Evolutionary conservation across 2,797 vertebrate species (phyloP), one percentile per base, ranked within the genome.

Genomic region (Karalla daura): DNA sequence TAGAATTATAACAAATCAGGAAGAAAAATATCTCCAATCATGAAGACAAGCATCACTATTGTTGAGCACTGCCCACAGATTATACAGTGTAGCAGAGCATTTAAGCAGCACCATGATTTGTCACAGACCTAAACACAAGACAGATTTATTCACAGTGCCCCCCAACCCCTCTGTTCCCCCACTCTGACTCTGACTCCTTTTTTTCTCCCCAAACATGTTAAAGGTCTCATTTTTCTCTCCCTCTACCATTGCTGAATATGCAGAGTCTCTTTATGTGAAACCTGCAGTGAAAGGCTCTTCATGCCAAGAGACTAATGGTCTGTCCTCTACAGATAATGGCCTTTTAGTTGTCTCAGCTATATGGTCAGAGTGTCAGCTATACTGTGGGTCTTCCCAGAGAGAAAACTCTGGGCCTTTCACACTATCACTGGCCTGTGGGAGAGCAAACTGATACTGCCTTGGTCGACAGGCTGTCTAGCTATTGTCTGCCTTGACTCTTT

Each of bases 291-390:
- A 63, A 75, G 50, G 20, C 76, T 78, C 74, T 81, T 80, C 52
- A 73, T 72, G 88, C 83, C 84, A 79, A 46, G 36, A 76, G 74
- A 83, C 69, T 63, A 84, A 90, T 80, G 64, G 62, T 81, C 59
- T 91, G 81, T 70, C 85, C 80, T 89, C 85, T 81, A 68, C 47
- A 81, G 58, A 88, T 84, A 91, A 89, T 76, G 72, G 87, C 63
- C 70, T 81, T 83, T 87, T 86, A 85, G 76, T 86, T 84, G 56
- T 69, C 67, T 43, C 41, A 40, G 71, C 55, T 52, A 60, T 61
- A 76, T 64, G 69, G 69, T 70, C 64, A 79, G 60, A 67, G 68
- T 76, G 83, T 74, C 65, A 78, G 73, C 49, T 71, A n/a, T n/a
- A 80, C 80, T 76, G n/a, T 41, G 75, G 62, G 83, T 63, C 77